These are phyloP conservation scores for Chesias legatella DNA, from an alignment of 2,888 invertebrate species.

Conservation along the genomic window DNA sequence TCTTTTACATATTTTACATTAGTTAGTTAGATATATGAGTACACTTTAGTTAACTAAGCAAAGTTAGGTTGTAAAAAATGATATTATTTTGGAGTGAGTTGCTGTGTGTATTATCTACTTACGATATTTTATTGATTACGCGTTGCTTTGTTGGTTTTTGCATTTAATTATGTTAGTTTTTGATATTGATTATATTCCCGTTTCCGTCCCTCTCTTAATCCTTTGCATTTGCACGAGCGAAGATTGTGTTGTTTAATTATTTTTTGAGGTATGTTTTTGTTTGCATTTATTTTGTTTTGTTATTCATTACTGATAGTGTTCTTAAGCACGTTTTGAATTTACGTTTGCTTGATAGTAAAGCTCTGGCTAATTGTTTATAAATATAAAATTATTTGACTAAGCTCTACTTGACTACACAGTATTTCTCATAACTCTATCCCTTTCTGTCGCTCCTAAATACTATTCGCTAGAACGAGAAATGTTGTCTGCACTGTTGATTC, in stretches of 20 bases:
- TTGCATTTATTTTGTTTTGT: slow-evolving; percentile 35
- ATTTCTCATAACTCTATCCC: too few species aligned
- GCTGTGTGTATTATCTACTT: slow-evolving; percentile 46
- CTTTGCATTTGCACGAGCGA: slow-evolving; percentile 64
- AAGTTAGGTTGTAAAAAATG: slow-evolving; percentile 64
- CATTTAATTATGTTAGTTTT: slow-evolving; percentile 42
- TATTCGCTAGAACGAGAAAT: too few species aligned
- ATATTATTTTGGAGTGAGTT: slow-evolving; percentile 59
- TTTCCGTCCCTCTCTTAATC: slow-evolving; percentile 58
- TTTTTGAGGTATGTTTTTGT: slow-evolving; percentile 65
- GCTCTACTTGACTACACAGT: too few species aligned
- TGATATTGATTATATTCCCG: slow-evolving; percentile 39
- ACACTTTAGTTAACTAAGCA: slow-evolving; percentile 50
- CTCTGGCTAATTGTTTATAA: too few species aligned
- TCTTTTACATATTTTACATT: slow-evolving; percentile 43
- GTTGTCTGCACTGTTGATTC: too few species aligned
- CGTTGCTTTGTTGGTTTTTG: slow-evolving; percentile 44
- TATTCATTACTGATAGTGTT: not conserved
- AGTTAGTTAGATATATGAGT: slow-evolving; percentile 60
- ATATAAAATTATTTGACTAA: too few species aligned
- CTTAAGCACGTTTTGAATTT: slow-evolving; percentile 2
- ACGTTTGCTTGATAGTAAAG: not conserved
- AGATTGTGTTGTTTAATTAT: slow-evolving; percentile 51
- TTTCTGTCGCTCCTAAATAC: too few species aligned
- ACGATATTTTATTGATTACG: slow-evolving; percentile 37